A percentile compares a stretch with the other conserved stretches of the same genome.
These are phyloP conservation scores for Polyommatus icarus DNA, from an alignment of 2,888 invertebrate genomes.

Conservation along the genomic window DNA sequence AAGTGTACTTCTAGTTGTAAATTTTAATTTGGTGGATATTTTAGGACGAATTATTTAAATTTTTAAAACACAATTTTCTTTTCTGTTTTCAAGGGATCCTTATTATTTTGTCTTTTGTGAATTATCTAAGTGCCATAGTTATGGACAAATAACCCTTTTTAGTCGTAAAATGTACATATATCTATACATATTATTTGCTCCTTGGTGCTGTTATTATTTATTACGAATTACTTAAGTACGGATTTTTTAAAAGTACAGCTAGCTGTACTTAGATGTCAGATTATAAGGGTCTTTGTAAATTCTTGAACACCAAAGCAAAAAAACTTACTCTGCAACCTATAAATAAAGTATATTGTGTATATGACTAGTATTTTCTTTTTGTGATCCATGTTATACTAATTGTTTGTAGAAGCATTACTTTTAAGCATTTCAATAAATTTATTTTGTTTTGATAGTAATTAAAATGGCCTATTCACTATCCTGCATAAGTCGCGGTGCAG, in stretches of 20 bases:
- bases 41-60: background rate
- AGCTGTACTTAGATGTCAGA: background rate
- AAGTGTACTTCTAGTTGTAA: background rate
- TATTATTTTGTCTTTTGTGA: conserved; percentile 1
- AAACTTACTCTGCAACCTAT: background rate
- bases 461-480: no score
- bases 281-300: background rate
- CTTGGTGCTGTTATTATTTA: background rate
- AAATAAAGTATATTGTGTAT: no score
- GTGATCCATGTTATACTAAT: no score
- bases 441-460: no score
- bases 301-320: conserved; percentile 10
- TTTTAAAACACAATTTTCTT: background rate
- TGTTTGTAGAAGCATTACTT: no score
- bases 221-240: background rate
- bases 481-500: no score
- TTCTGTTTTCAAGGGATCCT: background rate
- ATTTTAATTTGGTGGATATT: background rate
- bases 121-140: conserved; percentile 9
- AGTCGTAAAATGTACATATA: background rate
- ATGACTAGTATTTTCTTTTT: no score
- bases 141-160: background rate
- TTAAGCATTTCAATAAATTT: no score
- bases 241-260: no score
- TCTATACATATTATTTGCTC: background rate